phyloP scores from a whole-genome alignment of 1,140 invertebrate genomes.

The Eulimnadia texana region DNA sequence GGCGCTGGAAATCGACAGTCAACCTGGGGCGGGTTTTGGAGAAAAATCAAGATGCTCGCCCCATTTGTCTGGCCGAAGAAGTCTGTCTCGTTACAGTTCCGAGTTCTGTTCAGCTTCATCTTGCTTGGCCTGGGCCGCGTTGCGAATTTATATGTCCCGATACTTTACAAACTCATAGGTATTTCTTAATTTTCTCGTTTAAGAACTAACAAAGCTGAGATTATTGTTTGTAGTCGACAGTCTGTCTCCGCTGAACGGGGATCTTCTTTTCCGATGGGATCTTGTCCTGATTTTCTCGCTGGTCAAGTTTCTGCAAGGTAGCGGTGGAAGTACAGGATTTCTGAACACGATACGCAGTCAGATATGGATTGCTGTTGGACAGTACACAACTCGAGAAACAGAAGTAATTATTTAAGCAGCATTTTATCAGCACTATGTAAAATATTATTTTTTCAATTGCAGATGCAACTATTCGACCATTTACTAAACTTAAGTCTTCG shows the following conservation, averaged over 20 bases:
- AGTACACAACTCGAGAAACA: slow-evolving; percentile 84
- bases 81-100: slow-evolving; percentile 53
- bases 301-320: slow-evolving; percentile 86
- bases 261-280: slow-evolving; percentile 60
- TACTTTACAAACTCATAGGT: slow-evolving; percentile 80
- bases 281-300: slow-evolving; percentile 68
- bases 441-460: slow-evolving; percentile 29
- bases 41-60: slow-evolving; percentile 59
- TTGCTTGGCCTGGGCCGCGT: slow-evolving; percentile 61
- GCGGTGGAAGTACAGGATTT: slow-evolving; percentile 78
- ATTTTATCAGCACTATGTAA: too few relatives aligned
- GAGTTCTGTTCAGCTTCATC: slow-evolving; percentile 68
- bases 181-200: slow-evolving; percentile 15
- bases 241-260: slow-evolving; percentile 35
- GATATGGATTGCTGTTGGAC: slow-evolving; percentile 88
- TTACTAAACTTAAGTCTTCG: slow-evolving; percentile 67
- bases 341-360: slow-evolving; percentile 81
- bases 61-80: slow-evolving; percentile 93
- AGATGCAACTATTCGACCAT: slow-evolving; percentile 65
- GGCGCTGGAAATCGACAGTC: slow-evolving; percentile 35
- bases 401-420: too few relatives aligned
- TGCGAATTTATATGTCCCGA: slow-evolving; percentile 85
- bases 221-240: slow-evolving; percentile 52
- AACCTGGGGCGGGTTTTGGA: slow-evolving; percentile 60
- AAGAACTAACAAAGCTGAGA: slow-evolving; percentile 8